Evolutionary conservation across 2,888 invertebrate species (phyloP).

Genomic region (Drosophila austrosaltans): DNA sequence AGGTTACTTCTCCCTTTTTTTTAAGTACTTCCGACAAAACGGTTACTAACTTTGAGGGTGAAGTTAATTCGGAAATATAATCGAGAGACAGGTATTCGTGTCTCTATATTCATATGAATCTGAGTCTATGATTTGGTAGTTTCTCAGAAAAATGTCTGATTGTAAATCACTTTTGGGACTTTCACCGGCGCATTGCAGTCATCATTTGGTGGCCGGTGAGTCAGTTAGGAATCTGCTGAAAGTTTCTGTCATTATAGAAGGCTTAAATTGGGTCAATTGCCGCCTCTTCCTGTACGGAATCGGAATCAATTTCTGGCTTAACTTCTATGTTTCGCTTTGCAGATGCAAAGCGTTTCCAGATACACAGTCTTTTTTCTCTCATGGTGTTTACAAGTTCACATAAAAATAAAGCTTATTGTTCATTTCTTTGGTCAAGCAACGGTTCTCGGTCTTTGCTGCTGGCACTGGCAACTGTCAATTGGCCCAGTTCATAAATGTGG

Average conservation of each 20-base stretch:
- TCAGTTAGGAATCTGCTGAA: constrained; percentile 41
- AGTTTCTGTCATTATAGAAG: constrained; percentile 43
- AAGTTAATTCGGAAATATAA: constrained; percentile 43
- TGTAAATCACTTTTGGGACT: constrained; percentile 35
- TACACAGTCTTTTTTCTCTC: constrained; percentile 31
- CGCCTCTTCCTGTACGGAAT: constrained; percentile 53
- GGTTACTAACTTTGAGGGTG: constrained; percentile 47
- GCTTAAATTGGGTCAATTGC: constrained; percentile 45
- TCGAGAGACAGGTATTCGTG: not conserved
- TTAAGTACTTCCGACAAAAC: constrained; percentile 57
- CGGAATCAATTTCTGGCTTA: constrained; percentile 61
- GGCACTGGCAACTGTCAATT: constrained; percentile 57
- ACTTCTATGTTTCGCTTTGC: constrained; percentile 28
- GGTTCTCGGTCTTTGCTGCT: constrained; percentile 17
- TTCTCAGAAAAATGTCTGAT: not conserved
- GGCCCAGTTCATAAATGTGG: constrained; percentile 77
- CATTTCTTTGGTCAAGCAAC: constrained; percentile 15
- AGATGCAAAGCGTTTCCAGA: constrained; percentile 42
- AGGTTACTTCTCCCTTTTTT: no score
- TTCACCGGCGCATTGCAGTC: constrained; percentile 38
- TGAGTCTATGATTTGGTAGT: constrained; percentile 29
- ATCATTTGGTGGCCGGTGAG: constrained; percentile 42
- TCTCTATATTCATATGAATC: constrained; percentile 22
- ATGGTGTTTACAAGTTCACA: constrained; percentile 27
- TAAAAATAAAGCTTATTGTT: constrained; percentile 40